phyloP scores from a whole-genome alignment of 2,797 vertebrate species.

The Rhynchonycteris naso region DNA sequence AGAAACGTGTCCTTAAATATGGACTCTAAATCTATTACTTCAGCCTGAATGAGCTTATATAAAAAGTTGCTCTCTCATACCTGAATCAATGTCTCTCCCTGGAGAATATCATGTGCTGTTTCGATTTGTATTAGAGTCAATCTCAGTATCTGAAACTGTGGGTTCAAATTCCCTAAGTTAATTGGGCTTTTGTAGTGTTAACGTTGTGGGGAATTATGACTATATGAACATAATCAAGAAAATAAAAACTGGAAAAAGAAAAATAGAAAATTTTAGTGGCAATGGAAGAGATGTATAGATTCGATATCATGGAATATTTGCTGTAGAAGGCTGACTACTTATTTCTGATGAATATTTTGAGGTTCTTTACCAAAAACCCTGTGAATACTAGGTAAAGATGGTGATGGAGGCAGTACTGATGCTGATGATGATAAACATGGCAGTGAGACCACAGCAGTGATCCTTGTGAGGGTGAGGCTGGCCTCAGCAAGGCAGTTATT shows the following conservation, averaged over 20 bases:
- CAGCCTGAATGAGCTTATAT: background rate
- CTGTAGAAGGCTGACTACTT: background rate
- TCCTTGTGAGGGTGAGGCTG: background rate
- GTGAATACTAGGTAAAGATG: background rate
- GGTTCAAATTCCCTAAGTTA: background rate
- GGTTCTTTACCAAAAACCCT: constrained; percentile 10
- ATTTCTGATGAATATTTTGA: constrained; percentile 10
- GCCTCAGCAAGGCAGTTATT: background rate
- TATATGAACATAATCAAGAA: background rate
- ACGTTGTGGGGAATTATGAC: background rate
- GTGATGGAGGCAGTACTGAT: background rate
- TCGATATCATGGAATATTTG: background rate
- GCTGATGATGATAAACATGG: background rate
- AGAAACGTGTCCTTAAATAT: background rate
- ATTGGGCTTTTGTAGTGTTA: background rate
- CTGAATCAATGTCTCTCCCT: background rate
- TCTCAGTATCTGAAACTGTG: background rate
- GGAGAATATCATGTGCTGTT: background rate
- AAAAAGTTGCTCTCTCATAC: background rate
- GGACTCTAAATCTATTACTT: background rate
- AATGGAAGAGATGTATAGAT: background rate
- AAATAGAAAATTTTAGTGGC: background rate
- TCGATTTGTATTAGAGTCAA: background rate
- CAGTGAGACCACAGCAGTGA: background rate
- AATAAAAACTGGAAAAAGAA: background rate